Base-by-base conservation (phyloP, 2,888 invertebrate genomes). In the Nemotelus nigrinus region DNA sequence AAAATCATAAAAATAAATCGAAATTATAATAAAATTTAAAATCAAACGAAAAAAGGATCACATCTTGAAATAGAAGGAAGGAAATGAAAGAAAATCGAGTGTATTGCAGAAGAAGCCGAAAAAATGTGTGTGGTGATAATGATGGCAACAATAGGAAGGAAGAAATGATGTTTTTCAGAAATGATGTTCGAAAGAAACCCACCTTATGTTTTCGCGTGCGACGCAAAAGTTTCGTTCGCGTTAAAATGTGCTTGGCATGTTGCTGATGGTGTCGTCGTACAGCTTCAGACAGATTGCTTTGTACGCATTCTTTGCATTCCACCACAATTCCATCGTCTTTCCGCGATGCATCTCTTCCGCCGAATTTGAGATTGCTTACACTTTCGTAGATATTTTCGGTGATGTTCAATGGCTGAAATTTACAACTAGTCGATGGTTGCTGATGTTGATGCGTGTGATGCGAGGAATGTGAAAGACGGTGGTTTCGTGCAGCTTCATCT, bases 181-280 rank as follows among this genome's bases (percentile, higher is more conserved):
- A 25, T 25, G 25, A 45, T 58, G 2, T 43, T 45, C 5, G 63
- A 48, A 55, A 4, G 68, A 45, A 39, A 68, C 82, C 82, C 83
- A 87, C 87, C 87, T 87, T 86, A 81, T 86, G 86, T 80, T 86
- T 86, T 68, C 86, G 83, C 76, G 86, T 86, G 80, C 86, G 86
- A n/a, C 87, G 82, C 78, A 87, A 79, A 83, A 87, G 83, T 83
- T 86, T 86, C 71, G 86, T 85, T 47, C 87, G 83, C 65, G 85
- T 83, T 76, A 86, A 85, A n/a, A 85, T 85, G 81, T 87, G 87
- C 80, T 65, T 79, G 63, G 60, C 74, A n/a, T 78, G 67, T 39
- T 68, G 68, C 7, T 65, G 72, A 10, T 74, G 68, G 43, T 67
- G 74, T 70, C 68, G 74, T 53, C 77, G 75, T n/a, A 75, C 70